A percentile compares a stretch with the other conserved stretches of the same genome.
Evolutionary conservation across 2,888 invertebrate species (phyloP).

Genomic region (Pammene fasciana): DNA sequence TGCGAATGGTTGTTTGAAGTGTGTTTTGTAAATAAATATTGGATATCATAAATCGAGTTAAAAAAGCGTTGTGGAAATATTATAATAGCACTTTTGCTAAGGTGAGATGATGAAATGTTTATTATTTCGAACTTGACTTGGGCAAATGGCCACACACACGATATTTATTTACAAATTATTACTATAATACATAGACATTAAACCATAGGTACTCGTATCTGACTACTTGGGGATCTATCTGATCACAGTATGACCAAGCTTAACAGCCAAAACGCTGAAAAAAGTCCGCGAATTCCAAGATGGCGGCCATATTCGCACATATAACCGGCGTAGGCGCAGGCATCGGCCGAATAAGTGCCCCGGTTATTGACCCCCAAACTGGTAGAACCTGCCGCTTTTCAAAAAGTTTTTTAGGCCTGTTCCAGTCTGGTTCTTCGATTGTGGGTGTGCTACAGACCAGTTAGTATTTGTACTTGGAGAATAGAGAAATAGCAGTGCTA

Average conservation of each 20-base stretch:
- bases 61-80: too few relatives aligned
- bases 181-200: too few relatives aligned
- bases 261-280: slow-evolving; percentile 8
- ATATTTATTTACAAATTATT: too few relatives aligned
- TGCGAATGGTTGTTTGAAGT: slow-evolving; percentile 21
- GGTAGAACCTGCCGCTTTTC: slow-evolving; percentile 49
- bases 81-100: too few relatives aligned
- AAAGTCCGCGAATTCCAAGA: slow-evolving; percentile 27
- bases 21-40: slow-evolving; percentile 23
- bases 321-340: slow-evolving; percentile 36
- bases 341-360: slow-evolving; percentile 54
- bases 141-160: too few relatives aligned
- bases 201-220: too few relatives aligned
- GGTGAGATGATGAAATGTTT: too few relatives aligned
- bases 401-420: slow-evolving; percentile 39
- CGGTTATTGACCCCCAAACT: slow-evolving; percentile 76
- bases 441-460: slow-evolving; percentile 29
- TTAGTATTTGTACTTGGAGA: slow-evolving; percentile 1
- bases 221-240: too few relatives aligned
- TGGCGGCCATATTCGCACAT: slow-evolving; percentile 40
- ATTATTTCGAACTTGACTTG: too few relatives aligned
- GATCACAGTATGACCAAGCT: too few relatives aligned
- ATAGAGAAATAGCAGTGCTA: background rate
- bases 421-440: slow-evolving; percentile 37
- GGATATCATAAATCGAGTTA: background rate